Evolutionary conservation across 2,113 vertebrate genomes (phyloP).

Genomic region (Cyprinus carpio): DNA sequence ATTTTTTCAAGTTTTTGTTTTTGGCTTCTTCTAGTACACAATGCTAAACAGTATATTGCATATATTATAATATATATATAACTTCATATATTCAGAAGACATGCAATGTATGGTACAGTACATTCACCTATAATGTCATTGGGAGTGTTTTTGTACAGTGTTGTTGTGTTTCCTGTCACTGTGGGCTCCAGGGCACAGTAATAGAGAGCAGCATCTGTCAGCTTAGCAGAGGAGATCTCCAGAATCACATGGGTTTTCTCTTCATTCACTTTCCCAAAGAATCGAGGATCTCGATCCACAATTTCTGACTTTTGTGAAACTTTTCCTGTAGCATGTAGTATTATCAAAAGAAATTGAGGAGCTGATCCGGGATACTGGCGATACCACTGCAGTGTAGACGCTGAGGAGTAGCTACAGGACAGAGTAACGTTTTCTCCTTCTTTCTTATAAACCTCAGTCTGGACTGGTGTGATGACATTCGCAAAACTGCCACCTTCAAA

Average conservation of each 20-base stretch:
- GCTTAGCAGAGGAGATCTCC: neutral
- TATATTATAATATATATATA: too few relatives aligned
- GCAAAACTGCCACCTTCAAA: neutral
- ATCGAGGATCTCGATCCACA: neutral
- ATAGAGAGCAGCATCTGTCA: neutral
- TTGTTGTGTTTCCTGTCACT: neutral
- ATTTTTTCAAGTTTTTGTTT: too few relatives aligned
- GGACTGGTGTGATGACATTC: neutral
- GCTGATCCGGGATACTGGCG: neutral
- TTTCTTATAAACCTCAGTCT: neutral
- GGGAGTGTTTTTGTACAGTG: neutral
- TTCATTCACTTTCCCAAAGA: neutral
- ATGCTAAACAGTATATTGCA: too few relatives aligned
- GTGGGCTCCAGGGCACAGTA: neutral
- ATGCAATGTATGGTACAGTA: too few relatives aligned
- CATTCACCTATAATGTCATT: neutral
- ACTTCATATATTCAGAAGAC: too few relatives aligned
- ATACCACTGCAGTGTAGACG: slow-evolving; percentile 5
- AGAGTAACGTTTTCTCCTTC: slow-evolving; percentile 3
- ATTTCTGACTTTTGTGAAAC: slow-evolving; percentile 2
- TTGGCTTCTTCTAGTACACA: too few relatives aligned
- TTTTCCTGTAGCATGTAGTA: neutral
- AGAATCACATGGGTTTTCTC: neutral
- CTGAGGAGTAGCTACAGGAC: slow-evolving; percentile 27
- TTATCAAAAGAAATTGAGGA: neutral